Percentiles rank a stretch among this genome's conserved stretches.
Conservation (phyloP, 2,888 invertebrate species). For the Spodoptera littoralis region DNA sequence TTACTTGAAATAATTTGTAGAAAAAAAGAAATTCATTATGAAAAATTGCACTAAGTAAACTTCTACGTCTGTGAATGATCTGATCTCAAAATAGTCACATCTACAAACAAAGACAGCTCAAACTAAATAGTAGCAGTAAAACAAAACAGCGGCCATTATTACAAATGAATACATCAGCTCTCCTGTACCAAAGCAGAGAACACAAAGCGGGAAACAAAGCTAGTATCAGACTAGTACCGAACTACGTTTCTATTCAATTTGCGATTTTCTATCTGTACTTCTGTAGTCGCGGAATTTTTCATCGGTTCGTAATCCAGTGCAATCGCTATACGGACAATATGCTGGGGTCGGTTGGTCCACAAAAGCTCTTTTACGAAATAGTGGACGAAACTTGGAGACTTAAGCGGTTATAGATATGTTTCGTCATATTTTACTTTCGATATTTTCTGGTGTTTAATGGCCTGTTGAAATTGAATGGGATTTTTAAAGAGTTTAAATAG, state of each 20-base stretch:
- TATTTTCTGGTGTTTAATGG: constrained; percentile 5
- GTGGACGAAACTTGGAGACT: constrained; percentile 24
- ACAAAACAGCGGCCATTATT: constrained; percentile 10
- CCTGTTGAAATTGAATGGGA: too few species aligned
- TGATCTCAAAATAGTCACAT: too few species aligned
- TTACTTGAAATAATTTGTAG: too few species aligned
- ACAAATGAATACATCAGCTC: constrained; percentile 30
- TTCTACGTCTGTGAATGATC: too few species aligned
- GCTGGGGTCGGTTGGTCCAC: constrained; percentile 57
- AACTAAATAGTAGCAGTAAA: constrained; percentile 20
- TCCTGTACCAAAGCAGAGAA: constrained; percentile 57
- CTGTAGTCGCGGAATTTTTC: constrained; percentile 75
- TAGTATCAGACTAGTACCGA: constrained; percentile 63
- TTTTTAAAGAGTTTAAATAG: too few species aligned
- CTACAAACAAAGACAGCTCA: neutral
- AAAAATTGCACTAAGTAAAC: too few species aligned
- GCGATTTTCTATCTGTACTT: constrained; percentile 70
- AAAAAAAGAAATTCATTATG: too few species aligned
- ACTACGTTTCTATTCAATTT: constrained; percentile 79
- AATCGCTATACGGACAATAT: constrained; percentile 63
- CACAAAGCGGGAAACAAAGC: constrained; percentile 68
- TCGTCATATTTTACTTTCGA: constrained; percentile 19
- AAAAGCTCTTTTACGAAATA: constrained; percentile 57
- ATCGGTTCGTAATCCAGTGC: constrained; percentile 76
- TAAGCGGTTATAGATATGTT: constrained; percentile 21